Evolutionary conservation across 2,797 vertebrate species (phyloP).

Genomic region (Rhinella marina): DNA sequence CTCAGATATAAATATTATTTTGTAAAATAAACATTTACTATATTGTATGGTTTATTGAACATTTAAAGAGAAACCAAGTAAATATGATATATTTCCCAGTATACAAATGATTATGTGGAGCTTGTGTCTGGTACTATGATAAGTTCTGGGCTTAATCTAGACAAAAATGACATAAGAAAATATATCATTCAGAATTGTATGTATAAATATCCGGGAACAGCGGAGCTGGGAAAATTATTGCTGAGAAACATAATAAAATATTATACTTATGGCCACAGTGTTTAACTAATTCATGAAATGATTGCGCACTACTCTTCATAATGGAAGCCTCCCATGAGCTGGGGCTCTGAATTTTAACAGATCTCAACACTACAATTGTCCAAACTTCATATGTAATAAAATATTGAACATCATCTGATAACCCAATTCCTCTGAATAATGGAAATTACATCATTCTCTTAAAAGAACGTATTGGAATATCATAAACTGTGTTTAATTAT

Average conservation of each 20-base stretch:
- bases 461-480: constrained; percentile 7
- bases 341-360: not conserved
- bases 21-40: not conserved
- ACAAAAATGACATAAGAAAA: constrained; percentile 10
- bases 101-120: not conserved
- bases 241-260: constrained; percentile 25
- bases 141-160: constrained; percentile 10
- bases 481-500: constrained; percentile 46
- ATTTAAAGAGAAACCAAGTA: not conserved
- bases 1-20: not conserved
- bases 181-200: constrained; percentile 23
- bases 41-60: constrained; percentile 1
- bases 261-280: not conserved
- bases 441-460: constrained; percentile 29
- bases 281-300: constrained; percentile 42
- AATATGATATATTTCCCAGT: not conserved
- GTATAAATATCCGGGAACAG: not conserved
- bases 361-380: constrained; percentile 6
- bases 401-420: constrained; percentile 47
- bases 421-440: constrained; percentile 36
- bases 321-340: not conserved
- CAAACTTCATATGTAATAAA: constrained; percentile 38
- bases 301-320: constrained; percentile 12
- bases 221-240: not conserved
- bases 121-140: not conserved